A percentile compares a stretch with the other conserved stretches of the same genome.
phyloP scores from a whole-genome alignment of 2,113 vertebrate species.

The Ciconia boyciana region DNA sequence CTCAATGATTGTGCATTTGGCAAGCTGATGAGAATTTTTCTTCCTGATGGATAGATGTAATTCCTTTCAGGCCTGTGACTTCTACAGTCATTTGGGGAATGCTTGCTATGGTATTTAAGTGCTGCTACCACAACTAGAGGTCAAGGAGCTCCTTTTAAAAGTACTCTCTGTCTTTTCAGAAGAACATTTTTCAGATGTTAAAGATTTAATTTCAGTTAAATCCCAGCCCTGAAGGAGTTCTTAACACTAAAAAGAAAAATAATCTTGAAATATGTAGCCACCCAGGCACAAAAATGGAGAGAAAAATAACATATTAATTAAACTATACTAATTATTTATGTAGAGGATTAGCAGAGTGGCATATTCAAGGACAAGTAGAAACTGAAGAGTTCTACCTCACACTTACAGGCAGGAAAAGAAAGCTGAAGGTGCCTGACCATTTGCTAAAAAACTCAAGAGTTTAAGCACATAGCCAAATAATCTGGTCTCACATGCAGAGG shows the following conservation, averaged over 20 bases:
- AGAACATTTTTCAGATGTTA: slow-evolving; percentile 1
- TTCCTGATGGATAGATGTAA: background rate
- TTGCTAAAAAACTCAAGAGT: background rate
- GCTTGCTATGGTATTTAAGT: background rate
- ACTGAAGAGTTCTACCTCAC: background rate
- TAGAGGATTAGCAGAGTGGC: background rate
- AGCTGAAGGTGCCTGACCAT: background rate
- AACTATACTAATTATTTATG: background rate
- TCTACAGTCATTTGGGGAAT: background rate
- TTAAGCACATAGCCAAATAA: background rate
- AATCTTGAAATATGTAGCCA: background rate
- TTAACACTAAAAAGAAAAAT: background rate
- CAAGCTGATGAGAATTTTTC: background rate
- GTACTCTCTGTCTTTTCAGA: background rate
- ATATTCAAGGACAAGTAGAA: background rate
- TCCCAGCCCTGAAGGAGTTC: background rate
- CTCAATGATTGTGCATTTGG: background rate
- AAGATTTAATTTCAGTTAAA: background rate
- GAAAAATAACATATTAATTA: background rate
- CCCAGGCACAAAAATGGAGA: background rate
- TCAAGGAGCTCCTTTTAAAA: background rate
- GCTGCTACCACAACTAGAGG: background rate
- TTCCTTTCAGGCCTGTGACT: background rate
- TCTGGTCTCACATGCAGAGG: background rate
- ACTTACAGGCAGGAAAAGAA: background rate